A percentile compares a stretch with the other conserved stretches of the same genome.
These are phyloP conservation scores for Ascaphus truei DNA, from an alignment of 2,113 vertebrate species.

Conservation along the genomic window DNA sequence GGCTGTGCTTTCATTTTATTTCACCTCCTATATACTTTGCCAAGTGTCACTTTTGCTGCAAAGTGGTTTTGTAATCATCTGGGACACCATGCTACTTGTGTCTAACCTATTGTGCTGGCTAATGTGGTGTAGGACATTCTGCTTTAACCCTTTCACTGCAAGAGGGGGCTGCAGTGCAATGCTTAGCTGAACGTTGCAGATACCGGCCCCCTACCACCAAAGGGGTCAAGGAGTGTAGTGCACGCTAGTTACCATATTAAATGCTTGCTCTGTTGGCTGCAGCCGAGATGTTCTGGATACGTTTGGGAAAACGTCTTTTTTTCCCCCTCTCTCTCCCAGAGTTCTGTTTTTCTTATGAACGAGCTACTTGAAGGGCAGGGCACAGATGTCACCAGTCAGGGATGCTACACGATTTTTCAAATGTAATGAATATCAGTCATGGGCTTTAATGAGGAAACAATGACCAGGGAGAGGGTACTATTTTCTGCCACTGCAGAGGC, in stretches of 20 bases:
- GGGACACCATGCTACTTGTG: slow-evolving; percentile 17
- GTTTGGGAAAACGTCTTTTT: too few relatives aligned
- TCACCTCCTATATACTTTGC: slow-evolving; percentile 15
- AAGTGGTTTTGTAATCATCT: slow-evolving; percentile 32
- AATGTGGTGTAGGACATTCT: slow-evolving; percentile 11
- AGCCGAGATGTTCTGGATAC: too few relatives aligned
- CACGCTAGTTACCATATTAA: background rate
- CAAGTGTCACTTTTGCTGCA: slow-evolving; percentile 34
- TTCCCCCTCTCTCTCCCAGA: too few relatives aligned
- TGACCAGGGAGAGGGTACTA: background rate
- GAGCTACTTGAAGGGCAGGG: background rate
- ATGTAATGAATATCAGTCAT: too few relatives aligned
- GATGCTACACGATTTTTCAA: background rate
- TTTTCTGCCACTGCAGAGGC: background rate
- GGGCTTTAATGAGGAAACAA: background rate
- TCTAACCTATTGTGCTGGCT: slow-evolving; percentile 21
- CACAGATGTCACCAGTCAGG: background rate
- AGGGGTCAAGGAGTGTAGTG: background rate
- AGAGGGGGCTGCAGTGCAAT: background rate
- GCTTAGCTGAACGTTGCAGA: background rate
- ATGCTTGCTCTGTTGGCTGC: too few relatives aligned
- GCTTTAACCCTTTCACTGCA: background rate
- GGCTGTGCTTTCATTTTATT: slow-evolving; percentile 18
- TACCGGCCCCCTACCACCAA: background rate
- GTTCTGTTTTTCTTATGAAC: too few relatives aligned